Evolutionary conservation across 2,888 invertebrate species (phyloP), one percentile per base, ranked within the genome.

Genomic region (Anorthoa munda): DNA sequence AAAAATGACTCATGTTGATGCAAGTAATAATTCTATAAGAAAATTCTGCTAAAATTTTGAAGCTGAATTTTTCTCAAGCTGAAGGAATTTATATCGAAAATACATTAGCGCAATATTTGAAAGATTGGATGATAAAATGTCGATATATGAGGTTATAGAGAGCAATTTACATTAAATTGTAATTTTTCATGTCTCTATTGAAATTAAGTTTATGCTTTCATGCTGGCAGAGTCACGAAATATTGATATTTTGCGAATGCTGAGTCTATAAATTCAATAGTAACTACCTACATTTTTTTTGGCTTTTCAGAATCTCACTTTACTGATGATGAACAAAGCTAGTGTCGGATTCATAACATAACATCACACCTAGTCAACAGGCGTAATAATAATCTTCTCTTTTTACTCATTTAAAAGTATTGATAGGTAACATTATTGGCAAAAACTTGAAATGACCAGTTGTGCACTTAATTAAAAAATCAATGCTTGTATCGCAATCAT

Each of bases 51-150:
- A 39, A 39, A 39, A 39, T 39, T 1, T 39, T 39, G 39, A 9
- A 39, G 9, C 12, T 12, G 4, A 15, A 1, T n/a, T 45, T 46
- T 21, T 39, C 39, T 39, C 39, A 9, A 39, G 5, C 26, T 4
- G 12, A 0, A 46, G 3, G 4, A 59, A 12, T 72, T 45, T 46
- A 15, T 26, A 59, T 74, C 39, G 11, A 50, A 15, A 26, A 17
- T 59, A 26, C 26, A 45, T 45, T 59, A 45, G n/a, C 23, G 48
- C 65, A 64, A 48, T 48, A 75, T 76, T 65, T 64, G 31, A 48
- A 39, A 76, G n/a, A 55, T 53, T 51, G 7, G 7, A 18, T 75
- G 18, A 46, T 21, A 15, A 18, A 51, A 51, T 26, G 26, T 45
- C 45, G 72, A 23, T 59, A 23, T 59, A 51, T 31, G 11, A 1